phyloP scores from a whole-genome alignment of 2,888 invertebrate genomes.

The Callimorpha dominula region DNA sequence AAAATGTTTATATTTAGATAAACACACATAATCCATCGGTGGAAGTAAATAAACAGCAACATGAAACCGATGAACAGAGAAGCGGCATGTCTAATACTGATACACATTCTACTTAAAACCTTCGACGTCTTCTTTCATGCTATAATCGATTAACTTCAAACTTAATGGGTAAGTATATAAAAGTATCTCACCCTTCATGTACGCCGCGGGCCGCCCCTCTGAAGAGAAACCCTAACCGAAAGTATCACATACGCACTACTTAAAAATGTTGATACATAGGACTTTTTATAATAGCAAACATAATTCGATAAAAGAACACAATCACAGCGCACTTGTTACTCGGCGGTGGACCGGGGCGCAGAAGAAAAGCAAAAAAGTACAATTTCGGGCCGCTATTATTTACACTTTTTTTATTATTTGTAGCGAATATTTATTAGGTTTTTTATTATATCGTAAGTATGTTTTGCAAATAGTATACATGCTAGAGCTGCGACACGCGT shows the following conservation, averaged over 20 bases:
- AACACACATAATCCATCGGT: not conserved
- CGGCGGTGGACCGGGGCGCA: slow-evolving; percentile 32
- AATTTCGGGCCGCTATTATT: slow-evolving; percentile 43
- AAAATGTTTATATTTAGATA: not conserved
- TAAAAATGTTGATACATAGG: slow-evolving; percentile 65
- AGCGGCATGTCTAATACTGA: not conserved
- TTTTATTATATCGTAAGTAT: slow-evolving; percentile 53
- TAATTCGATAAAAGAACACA: slow-evolving; percentile 58
- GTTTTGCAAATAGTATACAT: slow-evolving; percentile 55
- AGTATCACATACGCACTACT: slow-evolving; percentile 63
- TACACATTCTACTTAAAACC: not conserved
- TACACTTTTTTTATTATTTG: slow-evolving; percentile 52
- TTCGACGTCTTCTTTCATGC: slow-evolving; percentile 10
- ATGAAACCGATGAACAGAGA: not conserved
- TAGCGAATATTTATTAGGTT: slow-evolving; percentile 50
- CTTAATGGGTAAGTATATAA: slow-evolving; percentile 43
- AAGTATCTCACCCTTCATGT: slow-evolving; percentile 82
- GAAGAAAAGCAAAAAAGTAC: slow-evolving; percentile 35
- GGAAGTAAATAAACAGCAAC: not conserved
- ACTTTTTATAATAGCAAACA: slow-evolving; percentile 55
- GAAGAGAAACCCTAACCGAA: slow-evolving; percentile 51
- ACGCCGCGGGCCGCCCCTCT: slow-evolving; percentile 64
- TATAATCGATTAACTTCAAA: slow-evolving; percentile 20
- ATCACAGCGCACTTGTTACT: slow-evolving; percentile 54
- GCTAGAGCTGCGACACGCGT: slow-evolving; percentile 68